Percentiles rank a stretch among this genome's conserved stretches.
These are phyloP conservation scores for Crepidodera aurea DNA, from an alignment of 2,888 invertebrate species.

Conservation along the genomic window DNA sequence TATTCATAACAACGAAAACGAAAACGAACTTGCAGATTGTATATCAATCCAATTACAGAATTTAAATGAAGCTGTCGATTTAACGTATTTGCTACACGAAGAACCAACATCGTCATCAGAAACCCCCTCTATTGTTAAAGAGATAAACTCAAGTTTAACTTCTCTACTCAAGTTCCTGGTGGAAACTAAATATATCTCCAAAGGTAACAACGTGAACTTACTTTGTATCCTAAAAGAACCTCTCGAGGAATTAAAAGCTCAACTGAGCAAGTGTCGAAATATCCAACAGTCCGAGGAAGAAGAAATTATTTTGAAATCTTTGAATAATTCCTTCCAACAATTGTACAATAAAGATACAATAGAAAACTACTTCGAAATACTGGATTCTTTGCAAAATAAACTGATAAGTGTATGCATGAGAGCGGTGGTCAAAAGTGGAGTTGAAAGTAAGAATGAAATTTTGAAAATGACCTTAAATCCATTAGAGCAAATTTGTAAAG, in stretches of 20 bases:
- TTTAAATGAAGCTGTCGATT: not conserved
- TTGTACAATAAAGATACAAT: slow-evolving; percentile 37
- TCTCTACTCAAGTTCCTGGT: slow-evolving; percentile 53
- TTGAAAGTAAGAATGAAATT: slow-evolving; percentile 49
- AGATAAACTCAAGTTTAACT: slow-evolving; percentile 49
- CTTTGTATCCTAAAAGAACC: slow-evolving; percentile 51
- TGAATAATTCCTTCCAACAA: slow-evolving; percentile 49
- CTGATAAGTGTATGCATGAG: slow-evolving; percentile 57
- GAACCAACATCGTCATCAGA: slow-evolving; percentile 11
- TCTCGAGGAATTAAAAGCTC: slow-evolving; percentile 48
- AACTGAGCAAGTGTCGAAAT: slow-evolving; percentile 46
- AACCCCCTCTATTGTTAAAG: slow-evolving; percentile 47
- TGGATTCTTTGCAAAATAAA: slow-evolving; percentile 55
- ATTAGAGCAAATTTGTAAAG: slow-evolving; percentile 55
- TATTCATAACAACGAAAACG: slow-evolving; percentile 32
- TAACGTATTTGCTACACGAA: slow-evolving; percentile 6
- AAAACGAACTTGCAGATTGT: not conserved
- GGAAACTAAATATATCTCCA: slow-evolving; percentile 47
- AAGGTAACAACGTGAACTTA: slow-evolving; percentile 48
- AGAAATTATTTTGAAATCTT: slow-evolving; percentile 47
- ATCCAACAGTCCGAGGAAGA: slow-evolving; percentile 50
- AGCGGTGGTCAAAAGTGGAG: slow-evolving; percentile 50
- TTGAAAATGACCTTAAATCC: slow-evolving; percentile 54
- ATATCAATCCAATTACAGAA: not conserved
- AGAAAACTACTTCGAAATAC: slow-evolving; percentile 46